Evolutionary conservation across 1,140 invertebrate species (phyloP).

Genomic region (Halictus rubicundus): DNA sequence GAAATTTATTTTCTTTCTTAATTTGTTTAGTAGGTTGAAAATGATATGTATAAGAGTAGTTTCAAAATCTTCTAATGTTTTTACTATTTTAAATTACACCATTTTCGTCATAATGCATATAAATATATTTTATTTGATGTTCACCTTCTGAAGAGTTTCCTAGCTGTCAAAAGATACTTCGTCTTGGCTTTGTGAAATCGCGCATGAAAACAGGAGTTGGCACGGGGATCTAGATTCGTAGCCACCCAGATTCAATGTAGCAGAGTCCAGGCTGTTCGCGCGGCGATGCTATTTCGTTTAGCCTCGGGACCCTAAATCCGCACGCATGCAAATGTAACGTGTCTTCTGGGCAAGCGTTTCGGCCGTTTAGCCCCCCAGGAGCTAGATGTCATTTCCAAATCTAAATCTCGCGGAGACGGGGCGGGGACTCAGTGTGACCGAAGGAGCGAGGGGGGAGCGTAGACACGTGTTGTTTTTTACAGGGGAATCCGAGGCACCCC

Average conservation of each 20-base stretch:
- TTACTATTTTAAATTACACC: too few relatives aligned
- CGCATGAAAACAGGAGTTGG: neutral
- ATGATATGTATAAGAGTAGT: too few relatives aligned
- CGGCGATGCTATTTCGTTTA: neutral
- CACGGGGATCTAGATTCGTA: neutral
- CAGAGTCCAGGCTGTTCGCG: neutral
- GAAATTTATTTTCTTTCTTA: too few relatives aligned
- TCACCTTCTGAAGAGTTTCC: too few relatives aligned
- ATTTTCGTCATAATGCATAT: too few relatives aligned
- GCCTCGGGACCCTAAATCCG: neutral
- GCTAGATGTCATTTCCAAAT: conserved; percentile 16
- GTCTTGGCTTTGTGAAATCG: neutral
- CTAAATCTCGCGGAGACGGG: conserved; percentile 10
- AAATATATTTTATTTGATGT: too few relatives aligned
- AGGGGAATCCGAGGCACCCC: conserved; percentile 57
- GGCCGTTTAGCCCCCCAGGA: neutral
- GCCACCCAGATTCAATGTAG: neutral
- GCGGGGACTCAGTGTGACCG: neutral
- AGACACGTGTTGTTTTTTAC: conserved; percentile 60
- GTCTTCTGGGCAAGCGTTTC: neutral
- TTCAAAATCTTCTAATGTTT: too few relatives aligned
- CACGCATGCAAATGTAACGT: neutral
- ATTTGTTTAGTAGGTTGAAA: too few relatives aligned
- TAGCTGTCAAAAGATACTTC: too few relatives aligned
- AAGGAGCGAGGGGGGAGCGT: neutral